phyloP scores from a whole-genome alignment of 2,888 invertebrate species.

The Andrena marginata region DNA sequence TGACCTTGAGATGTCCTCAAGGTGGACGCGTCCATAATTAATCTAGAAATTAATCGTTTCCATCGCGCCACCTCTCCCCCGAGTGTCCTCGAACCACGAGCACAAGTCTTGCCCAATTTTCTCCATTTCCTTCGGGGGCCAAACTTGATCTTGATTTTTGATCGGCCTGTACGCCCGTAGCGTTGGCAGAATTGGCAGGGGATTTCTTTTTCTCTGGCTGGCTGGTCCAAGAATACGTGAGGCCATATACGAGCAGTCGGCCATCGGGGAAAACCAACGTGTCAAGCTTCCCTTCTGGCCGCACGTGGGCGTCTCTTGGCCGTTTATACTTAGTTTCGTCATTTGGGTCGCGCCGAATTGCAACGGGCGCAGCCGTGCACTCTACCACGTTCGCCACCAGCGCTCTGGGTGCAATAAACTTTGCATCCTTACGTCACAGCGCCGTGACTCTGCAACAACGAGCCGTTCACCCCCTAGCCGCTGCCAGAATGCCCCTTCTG shows the following conservation, averaged over 20 bases:
- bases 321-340: slow-evolving; percentile 72
- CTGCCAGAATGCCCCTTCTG: neutral
- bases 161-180: neutral
- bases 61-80: neutral
- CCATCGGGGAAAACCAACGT: slow-evolving; percentile 72
- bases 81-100: neutral
- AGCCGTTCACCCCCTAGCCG: slow-evolving; percentile 22
- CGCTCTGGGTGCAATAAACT: slow-evolving; percentile 55
- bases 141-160: neutral
- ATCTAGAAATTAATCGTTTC: slow-evolving; percentile 5
- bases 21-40: neutral
- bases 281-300: slow-evolving; percentile 61
- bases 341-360: slow-evolving; percentile 70
- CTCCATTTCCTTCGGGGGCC: neutral
- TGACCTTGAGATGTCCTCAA: slow-evolving; percentile 7
- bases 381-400: slow-evolving; percentile 32
- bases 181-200: slow-evolving; percentile 57
- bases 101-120: neutral
- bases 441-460: slow-evolving; percentile 24
- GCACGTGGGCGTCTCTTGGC: slow-evolving; percentile 68
- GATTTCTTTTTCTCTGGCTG: slow-evolving; percentile 55
- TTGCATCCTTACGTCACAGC: slow-evolving; percentile 59
- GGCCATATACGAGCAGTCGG: slow-evolving; percentile 32
- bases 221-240: slow-evolving; percentile 65
- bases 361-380: slow-evolving; percentile 33